phyloP scores from a whole-genome alignment of 2,888 invertebrate species.

The Drosophila lutescens region DNA sequence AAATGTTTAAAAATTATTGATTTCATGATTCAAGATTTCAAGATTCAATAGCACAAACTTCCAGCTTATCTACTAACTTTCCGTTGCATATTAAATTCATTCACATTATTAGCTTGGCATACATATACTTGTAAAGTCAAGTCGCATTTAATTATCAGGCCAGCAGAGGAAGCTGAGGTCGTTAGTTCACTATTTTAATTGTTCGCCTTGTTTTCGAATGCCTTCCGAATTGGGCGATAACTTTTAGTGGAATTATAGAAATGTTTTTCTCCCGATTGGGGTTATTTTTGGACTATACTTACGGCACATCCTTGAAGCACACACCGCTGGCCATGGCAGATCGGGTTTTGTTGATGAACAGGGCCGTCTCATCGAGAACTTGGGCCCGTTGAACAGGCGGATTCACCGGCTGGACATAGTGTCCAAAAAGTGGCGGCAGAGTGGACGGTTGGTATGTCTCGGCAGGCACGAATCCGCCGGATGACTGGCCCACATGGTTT shows the following conservation, averaged over 20 bases:
- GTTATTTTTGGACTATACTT: slow-evolving; percentile 55
- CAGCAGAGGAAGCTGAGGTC: slow-evolving; percentile 71
- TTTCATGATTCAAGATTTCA: no score
- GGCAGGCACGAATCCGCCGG: slow-evolving; percentile 57
- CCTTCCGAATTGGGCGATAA: slow-evolving; percentile 41
- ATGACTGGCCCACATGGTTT: slow-evolving; percentile 26
- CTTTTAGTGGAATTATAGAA: slow-evolving; percentile 8
- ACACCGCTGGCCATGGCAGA: slow-evolving; percentile 82
- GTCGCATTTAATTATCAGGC: slow-evolving; percentile 66
- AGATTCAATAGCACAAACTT: background rate
- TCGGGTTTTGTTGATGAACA: slow-evolving; percentile 83
- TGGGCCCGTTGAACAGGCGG: slow-evolving; percentile 81
- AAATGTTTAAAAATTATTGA: no score
- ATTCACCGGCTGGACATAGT: slow-evolving; percentile 58
- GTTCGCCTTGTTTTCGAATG: slow-evolving; percentile 48
- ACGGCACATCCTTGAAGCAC: slow-evolving; percentile 84
- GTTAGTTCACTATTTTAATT: slow-evolving; percentile 58
- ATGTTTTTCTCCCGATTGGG: slow-evolving; percentile 2
- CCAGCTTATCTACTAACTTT: background rate
- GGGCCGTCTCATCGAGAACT: slow-evolving; percentile 78
- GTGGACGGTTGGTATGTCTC: slow-evolving; percentile 71
- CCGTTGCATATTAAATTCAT: slow-evolving; percentile 15
- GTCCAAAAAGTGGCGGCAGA: slow-evolving; percentile 35
- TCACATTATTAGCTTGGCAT: slow-evolving; percentile 11
- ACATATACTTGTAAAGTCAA: slow-evolving; percentile 33